Evolutionary conservation across 2,113 vertebrate species (phyloP).

Genomic region (Australoheros scitulus): DNA sequence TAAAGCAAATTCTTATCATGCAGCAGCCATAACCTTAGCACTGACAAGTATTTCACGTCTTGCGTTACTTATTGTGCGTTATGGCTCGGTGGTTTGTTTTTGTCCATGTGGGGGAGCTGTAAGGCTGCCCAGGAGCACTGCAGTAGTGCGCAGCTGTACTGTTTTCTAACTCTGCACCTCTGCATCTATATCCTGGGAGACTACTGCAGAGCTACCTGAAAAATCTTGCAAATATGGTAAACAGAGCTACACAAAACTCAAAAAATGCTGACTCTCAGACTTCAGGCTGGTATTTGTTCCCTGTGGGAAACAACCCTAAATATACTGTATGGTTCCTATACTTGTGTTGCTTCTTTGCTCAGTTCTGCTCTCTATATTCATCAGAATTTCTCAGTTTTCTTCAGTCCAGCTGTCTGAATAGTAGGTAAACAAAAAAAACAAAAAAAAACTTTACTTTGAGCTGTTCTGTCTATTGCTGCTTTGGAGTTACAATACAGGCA

Average conservation of each 20-base stretch:
- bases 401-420: slow-evolving; percentile 3
- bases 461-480: neutral
- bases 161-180: slow-evolving; percentile 6
- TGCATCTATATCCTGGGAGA: slow-evolving; percentile 50
- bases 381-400: neutral
- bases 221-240: slow-evolving; percentile 61
- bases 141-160: neutral
- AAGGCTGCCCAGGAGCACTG: slow-evolving; percentile 31
- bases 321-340: slow-evolving; percentile 11
- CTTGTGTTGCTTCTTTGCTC: slow-evolving; percentile 5
- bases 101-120: slow-evolving; percentile 73
- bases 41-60: slow-evolving; percentile 9
- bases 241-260: slow-evolving; percentile 45
- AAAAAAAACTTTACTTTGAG: neutral
- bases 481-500: neutral
- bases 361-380: slow-evolving; percentile 13
- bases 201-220: slow-evolving; percentile 48
- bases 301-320: slow-evolving; percentile 26
- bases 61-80: neutral
- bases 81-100: neutral
- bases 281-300: slow-evolving; percentile 39
- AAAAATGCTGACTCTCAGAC: slow-evolving; percentile 59
- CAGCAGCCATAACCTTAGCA: slow-evolving; percentile 36
- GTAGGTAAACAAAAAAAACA: neutral
- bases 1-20: slow-evolving; percentile 17